Percentiles rank a stretch among this genome's conserved stretches.
Conservation (phyloP, 1,140 invertebrate genomes). For the Idris sp. region DNA sequence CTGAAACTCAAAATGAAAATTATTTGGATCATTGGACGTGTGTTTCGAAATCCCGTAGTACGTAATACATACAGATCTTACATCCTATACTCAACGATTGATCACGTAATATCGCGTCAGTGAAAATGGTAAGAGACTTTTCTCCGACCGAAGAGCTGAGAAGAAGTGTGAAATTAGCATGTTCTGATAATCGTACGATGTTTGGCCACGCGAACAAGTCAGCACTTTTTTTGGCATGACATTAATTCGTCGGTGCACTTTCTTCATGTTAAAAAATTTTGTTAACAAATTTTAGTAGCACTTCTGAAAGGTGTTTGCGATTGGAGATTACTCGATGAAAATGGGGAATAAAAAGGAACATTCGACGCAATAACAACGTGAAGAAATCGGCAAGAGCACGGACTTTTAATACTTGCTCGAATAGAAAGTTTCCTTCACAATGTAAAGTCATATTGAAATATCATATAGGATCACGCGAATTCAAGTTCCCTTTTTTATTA, state of each 20-base stretch:
- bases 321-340: conserved; percentile 23
- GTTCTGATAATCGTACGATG: conserved; percentile 6
- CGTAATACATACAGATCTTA: conserved; percentile 26
- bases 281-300: no score
- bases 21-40: conserved; percentile 14
- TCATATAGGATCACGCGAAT: not conserved
- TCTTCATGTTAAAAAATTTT: no score
- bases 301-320: not conserved
- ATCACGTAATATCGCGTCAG: conserved; percentile 42
- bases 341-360: conserved; percentile 16
- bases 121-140: conserved; percentile 51
- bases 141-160: conserved; percentile 29
- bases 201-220: not conserved
- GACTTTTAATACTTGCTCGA: conserved; percentile 26
- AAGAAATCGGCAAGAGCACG: conserved; percentile 27
- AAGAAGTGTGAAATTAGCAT: conserved; percentile 39
- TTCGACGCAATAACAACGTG: conserved; percentile 16
- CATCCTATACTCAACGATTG: conserved; percentile 21
- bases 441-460: conserved; percentile 11
- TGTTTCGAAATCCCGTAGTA: conserved; percentile 21
- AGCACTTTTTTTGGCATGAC: no score
- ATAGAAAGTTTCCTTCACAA: conserved; percentile 42
- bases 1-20: conserved; percentile 2
- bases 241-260: no score
- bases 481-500: no score